These are phyloP conservation scores for Aptenodytes patagonicus DNA, from an alignment of 2,113 vertebrate species.

Conservation along the genomic window DNA sequence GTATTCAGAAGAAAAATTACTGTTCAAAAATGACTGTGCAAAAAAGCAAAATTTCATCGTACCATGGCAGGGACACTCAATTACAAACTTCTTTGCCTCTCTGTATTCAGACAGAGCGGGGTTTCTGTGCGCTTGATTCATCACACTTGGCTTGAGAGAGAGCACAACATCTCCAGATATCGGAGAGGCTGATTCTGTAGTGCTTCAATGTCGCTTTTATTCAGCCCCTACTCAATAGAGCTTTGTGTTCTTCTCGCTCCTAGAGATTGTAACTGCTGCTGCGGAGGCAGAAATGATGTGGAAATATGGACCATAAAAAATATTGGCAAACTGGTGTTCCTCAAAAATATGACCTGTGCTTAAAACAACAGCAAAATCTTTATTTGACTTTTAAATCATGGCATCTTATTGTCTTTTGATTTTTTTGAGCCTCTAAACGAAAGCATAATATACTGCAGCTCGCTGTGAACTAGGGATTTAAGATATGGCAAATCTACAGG, in stretches of 20 bases:
- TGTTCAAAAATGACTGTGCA: constrained; percentile 57
- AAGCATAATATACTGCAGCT: not conserved
- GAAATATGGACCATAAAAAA: constrained; percentile 43
- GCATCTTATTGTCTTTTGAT: not conserved
- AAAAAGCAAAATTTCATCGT: constrained; percentile 51
- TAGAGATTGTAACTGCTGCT: constrained; percentile 13
- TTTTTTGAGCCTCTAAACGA: not conserved
- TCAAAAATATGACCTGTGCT: constrained; percentile 32
- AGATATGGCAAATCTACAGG: not conserved
- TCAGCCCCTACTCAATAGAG: constrained; percentile 26
- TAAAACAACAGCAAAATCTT: constrained; percentile 43
- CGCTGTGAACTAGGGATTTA: not conserved
- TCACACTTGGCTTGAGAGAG: constrained; percentile 59
- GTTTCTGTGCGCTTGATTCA: constrained; percentile 54
- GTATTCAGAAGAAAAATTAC: constrained; percentile 53
- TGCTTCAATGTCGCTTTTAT: constrained; percentile 61
- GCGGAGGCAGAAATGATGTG: not conserved
- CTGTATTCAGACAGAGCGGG: constrained; percentile 39
- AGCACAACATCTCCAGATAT: constrained; percentile 57
- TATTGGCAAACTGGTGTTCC: constrained; percentile 11
- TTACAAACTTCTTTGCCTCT: constrained; percentile 55
- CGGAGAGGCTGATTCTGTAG: constrained; percentile 39
- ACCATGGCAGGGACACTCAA: constrained; percentile 1
- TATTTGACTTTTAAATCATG: constrained; percentile 53
- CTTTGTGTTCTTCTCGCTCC: constrained; percentile 31